These are phyloP conservation scores for Diabrotica undecimpunctata DNA, from an alignment of 1,140 invertebrate genomes.

Conservation along the genomic window DNA sequence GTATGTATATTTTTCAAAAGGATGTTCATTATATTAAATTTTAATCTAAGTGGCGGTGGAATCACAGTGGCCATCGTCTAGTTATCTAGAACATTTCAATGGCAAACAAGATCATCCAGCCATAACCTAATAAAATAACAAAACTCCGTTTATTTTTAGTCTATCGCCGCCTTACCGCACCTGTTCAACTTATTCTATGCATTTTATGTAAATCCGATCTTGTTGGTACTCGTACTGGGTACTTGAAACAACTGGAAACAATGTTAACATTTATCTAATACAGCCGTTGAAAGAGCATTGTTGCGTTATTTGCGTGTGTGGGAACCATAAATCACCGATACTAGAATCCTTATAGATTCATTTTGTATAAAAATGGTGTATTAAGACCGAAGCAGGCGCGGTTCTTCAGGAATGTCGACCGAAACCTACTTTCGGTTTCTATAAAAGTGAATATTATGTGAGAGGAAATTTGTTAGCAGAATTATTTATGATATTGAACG, in stretches of 20 bases:
- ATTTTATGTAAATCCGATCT: constrained; percentile 16
- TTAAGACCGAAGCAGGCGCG: constrained; percentile 11
- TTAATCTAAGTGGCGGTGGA: too few species aligned
- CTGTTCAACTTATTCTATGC: constrained; percentile 9
- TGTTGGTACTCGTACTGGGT: not conserved
- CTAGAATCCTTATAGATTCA: constrained; percentile 12
- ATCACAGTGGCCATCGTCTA: too few species aligned
- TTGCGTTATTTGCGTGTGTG: constrained; percentile 19
- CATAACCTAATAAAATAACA: too few species aligned
- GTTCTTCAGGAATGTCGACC: constrained; percentile 12
- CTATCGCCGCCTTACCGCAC: constrained; percentile 5
- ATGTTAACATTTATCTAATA: constrained; percentile 20
- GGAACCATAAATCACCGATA: constrained; percentile 14
- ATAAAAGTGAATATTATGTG: too few species aligned
- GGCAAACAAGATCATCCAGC: too few species aligned
- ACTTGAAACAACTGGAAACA: constrained; percentile 1
- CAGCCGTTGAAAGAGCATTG: constrained; percentile 10
- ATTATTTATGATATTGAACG: too few species aligned
- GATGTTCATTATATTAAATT: too few species aligned
- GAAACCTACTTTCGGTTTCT: too few species aligned
- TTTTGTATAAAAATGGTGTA: constrained; percentile 4
- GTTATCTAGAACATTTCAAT: too few species aligned
- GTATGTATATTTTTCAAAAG: too few species aligned
- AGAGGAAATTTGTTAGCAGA: too few species aligned
- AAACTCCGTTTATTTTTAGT: not conserved